Conservation (phyloP, 2,113 vertebrate genomes). For the Coryphaenoides rupestris region DNA sequence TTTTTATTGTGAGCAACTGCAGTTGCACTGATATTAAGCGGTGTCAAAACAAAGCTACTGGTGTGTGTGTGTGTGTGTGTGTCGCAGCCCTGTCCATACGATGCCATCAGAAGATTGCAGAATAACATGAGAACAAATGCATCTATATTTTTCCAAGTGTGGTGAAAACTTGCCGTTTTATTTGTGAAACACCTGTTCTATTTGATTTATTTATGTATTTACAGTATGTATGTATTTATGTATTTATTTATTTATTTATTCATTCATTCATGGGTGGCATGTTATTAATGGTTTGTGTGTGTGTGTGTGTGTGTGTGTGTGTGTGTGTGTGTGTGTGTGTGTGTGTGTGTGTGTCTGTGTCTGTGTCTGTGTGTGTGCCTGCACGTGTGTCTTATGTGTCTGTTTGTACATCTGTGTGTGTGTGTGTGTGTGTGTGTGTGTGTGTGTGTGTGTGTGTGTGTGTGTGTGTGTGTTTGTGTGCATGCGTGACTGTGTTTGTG, state of each 20-base stretch:
- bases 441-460: conserved; percentile 15
- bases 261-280: conserved; percentile 33
- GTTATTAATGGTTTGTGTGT: conserved; percentile 19
- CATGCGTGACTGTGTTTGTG: conserved; percentile 4
- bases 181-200: not conserved
- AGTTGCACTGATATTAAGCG: not conserved
- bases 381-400: conserved; percentile 8
- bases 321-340: not conserved
- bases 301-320: conserved; percentile 24
- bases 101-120: conserved; percentile 10
- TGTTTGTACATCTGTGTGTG: too few species aligned
- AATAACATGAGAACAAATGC: conserved; percentile 13
- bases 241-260: conserved; percentile 11
- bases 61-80: too few species aligned
- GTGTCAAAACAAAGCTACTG: conserved; percentile 13
- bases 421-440: too few species aligned
- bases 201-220: not conserved
- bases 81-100: not conserved
- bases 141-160: conserved; percentile 21
- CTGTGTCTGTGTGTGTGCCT: not conserved
- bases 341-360: conserved; percentile 7
- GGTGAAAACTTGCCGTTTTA: conserved; percentile 14
- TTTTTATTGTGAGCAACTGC: conserved; percentile 11
- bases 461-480: conserved; percentile 2
- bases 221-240: too few species aligned